These are phyloP conservation scores for Hylaeus volcanicus DNA, from an alignment of 1,140 invertebrate genomes.

Conservation along the genomic window DNA sequence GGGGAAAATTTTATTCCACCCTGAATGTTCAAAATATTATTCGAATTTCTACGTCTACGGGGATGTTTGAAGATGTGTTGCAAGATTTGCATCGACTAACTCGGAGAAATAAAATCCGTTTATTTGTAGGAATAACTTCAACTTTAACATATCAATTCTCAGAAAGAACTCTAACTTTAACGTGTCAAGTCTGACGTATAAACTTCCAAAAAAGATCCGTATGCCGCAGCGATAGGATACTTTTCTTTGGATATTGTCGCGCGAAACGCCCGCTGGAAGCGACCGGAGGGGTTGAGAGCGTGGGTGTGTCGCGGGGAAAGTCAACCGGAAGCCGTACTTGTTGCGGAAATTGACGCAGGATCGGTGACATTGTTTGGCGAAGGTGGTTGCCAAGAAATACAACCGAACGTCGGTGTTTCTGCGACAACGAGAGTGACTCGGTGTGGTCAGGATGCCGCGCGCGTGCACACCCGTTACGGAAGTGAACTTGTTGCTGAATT, in stretches of 20 bases:
- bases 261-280: background rate
- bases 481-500: conserved; percentile 52
- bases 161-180: no score
- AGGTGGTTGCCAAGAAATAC: conserved; percentile 44
- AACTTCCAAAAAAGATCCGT: no score
- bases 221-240: no score
- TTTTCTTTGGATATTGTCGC: background rate
- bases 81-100: no score
- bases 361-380: conserved; percentile 41
- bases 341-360: conserved; percentile 38
- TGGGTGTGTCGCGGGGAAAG: background rate
- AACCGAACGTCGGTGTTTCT: background rate
- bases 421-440: background rate
- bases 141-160: no score
- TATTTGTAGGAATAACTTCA: no score
- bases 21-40: no score
- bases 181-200: no score
- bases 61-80: no score
- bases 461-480: conserved; percentile 1
- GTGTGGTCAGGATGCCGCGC: background rate
- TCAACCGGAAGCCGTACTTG: conserved; percentile 31
- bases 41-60: no score
- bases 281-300: background rate
- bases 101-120: no score
- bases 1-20: no score